Evolutionary conservation across 2,113 vertebrate species (phyloP), one percentile per base, ranked within the genome.

Genomic region (Struthio camelus): DNA sequence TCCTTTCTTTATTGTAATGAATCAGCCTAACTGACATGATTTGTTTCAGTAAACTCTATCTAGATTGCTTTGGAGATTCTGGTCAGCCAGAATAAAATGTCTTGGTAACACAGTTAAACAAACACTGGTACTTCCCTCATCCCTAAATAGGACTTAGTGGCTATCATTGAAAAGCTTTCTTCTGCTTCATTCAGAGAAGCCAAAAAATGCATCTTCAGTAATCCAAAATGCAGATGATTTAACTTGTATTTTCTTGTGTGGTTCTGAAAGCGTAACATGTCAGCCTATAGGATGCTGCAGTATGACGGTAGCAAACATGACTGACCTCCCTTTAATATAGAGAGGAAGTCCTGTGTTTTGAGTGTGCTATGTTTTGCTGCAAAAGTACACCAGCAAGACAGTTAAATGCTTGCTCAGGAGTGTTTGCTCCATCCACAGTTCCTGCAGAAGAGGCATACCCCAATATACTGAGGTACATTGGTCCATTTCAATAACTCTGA

Each of bases 161-260:
- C 42, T 78, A 34, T 64, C 6, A 36, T 15, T 18, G n/a, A 1
- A 1, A 44, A 83, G 25, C 38, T 40, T 66, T 19, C n/a, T 83
- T 85, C 53, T 81, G 42, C 59, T 88, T 83, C 46, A n/a, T 75
- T 85, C 76, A 66, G 79, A 66, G 27, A 40, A 1, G 34, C 20
- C 71, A 83, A 79, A 85, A 34, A 85, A 64, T 40, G 19, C 18
- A 22, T 51, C 59, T 64, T 38, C 70, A 3, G 34, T 20, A 51
- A 54, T 27, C 32, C 58, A 34, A 36, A 84, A 36, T 32, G 24
- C 36, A 28, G 48, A 51, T 28, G 4, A 13, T 53, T 50, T 56
- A 50, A 11, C 69, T 34, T 86, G 27, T 0, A 0, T 71, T 62
- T 85, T 42, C 75, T n/a, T 48, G 3, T 30, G 58, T 4, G 1